phyloP scores from a whole-genome alignment of 2,113 vertebrate species.

The Circaetus gallicus region DNA sequence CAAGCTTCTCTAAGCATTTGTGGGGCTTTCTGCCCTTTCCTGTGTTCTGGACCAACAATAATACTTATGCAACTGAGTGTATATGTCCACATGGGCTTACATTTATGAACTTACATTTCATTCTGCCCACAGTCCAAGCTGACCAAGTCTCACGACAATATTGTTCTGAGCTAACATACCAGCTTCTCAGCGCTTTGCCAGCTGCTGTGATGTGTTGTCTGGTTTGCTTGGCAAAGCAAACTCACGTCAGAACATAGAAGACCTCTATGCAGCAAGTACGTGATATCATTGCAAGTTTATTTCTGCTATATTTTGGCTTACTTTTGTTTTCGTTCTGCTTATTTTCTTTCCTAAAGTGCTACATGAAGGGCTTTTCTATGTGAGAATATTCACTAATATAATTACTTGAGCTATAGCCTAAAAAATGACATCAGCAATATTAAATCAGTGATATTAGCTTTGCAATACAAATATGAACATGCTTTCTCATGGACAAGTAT shows the following conservation, averaged over 20 bases:
- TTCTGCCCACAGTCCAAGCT: background rate
- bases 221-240: background rate
- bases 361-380: background rate
- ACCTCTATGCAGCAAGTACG: background rate
- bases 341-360: background rate
- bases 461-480: background rate
- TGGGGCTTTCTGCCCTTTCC: background rate
- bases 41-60: background rate
- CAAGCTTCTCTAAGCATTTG: background rate
- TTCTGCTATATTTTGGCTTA: background rate
- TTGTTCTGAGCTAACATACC: background rate
- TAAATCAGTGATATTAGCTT: background rate
- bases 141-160: background rate
- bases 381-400: background rate
- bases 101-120: background rate
- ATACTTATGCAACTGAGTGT: background rate
- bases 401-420: background rate
- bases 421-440: background rate
- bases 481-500: background rate
- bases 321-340: background rate
- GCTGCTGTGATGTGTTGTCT: background rate
- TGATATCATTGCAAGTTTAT: background rate
- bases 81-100: background rate
- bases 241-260: background rate
- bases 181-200: background rate